Base-by-base conservation (phyloP, 2,797 vertebrate genomes). In the Kryptolebias ocellatus region DNA sequence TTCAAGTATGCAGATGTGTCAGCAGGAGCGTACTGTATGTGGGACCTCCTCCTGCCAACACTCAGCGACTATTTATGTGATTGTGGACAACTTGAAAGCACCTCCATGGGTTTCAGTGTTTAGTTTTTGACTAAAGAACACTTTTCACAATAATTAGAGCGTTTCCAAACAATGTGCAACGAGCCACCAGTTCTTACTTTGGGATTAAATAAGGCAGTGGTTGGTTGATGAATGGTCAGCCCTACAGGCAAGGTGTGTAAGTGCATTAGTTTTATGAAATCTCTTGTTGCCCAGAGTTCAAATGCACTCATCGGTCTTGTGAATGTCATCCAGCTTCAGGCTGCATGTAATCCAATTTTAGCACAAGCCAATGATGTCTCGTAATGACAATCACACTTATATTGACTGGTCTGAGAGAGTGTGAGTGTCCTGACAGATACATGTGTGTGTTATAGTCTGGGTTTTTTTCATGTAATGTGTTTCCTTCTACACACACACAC, bases 191-290 rank as follows among this genome's bases (percentile, higher is more conserved):
- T 74, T 56, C 12, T 76, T 54, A 64, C 39, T 45, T 53, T 58
- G 60, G 72, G 62, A 88, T 86, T 70, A 75, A 76, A 81, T 63
- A 70, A 64, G 57, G 52, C 55, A 78, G 79, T 84, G 56, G 76
- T 79, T 81, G 64, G 56, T 60, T 85, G 84, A 87, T 86, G 61
- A 69, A 78, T 68, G 55, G 54, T 84, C 56, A 74, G n/a, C 55
- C 80, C 81, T 74, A 60, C 39, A 82, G 70, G 47, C 47, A 47
- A 27, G 31, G 44, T 53, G 69, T 28, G 27, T 10, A 17, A 45
- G 17, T 42, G n/a, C 6, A 24, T 61, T 42, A 59, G 50, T 18
- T 59, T 34, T 58, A 46, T 70, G 60, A 46, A 52, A 65, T 59
- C 2, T 16, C 34, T 63, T 57, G 4, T 67, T 62, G 67, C 49